Conservation (phyloP, 2,888 invertebrate genomes). For the Chaetogeoica ovagalla region DNA sequence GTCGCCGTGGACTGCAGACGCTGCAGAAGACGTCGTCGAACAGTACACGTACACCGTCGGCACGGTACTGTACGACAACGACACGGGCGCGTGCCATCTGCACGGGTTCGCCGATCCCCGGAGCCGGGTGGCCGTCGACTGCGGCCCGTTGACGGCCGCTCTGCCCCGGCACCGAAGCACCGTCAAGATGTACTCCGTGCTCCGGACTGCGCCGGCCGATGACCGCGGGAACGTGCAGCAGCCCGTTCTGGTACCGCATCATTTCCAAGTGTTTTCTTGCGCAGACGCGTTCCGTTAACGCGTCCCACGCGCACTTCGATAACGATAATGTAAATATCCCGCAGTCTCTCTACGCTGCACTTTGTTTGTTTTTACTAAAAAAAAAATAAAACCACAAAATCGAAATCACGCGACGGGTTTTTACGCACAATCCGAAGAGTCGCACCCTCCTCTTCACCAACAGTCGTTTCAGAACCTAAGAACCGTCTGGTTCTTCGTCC, state of each 20-base stretch:
- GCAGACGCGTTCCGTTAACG: background rate
- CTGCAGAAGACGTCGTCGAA: background rate
- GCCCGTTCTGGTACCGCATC: conserved; percentile 11
- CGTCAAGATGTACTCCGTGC: conserved; percentile 55
- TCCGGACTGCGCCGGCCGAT: background rate
- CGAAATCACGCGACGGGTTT: no score
- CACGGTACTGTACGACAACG: conserved; percentile 16
- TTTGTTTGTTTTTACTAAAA: no score
- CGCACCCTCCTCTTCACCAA: no score
- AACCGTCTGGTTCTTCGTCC: no score
- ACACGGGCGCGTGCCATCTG: conserved; percentile 8
- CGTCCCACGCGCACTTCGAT: no score
- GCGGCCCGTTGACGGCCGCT: background rate
- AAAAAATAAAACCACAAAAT: no score
- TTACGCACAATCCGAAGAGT: no score
- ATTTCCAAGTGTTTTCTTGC: conserved; percentile 28
- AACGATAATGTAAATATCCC: no score
- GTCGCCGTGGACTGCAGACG: background rate
- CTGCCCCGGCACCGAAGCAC: conserved; percentile 45
- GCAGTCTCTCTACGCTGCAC: no score
- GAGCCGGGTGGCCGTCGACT: conserved; percentile 18
- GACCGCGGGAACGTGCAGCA: background rate
- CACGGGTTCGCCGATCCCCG: conserved; percentile 29
- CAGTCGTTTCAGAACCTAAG: no score
- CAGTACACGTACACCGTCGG: conserved; percentile 19